Percentiles rank a stretch among this genome's conserved stretches.
These are phyloP conservation scores for Felis catus DNA, from an alignment of 2,113 vertebrate genomes.

Conservation along the genomic window F.catus_Fca126_mat1.0 CM031417.1:20107501-20108000, in stretches of 20 bases:
- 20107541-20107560: too few relatives aligned
- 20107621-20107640: too few relatives aligned
- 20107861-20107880: not conserved
- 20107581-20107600: too few relatives aligned
- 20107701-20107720: too few relatives aligned
- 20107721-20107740: not conserved
- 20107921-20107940: not conserved
- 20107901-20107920: not conserved
- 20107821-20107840: not conserved
- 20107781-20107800: not conserved
- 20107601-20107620: too few relatives aligned
- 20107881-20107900: not conserved
- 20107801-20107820: not conserved
- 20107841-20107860: not conserved
- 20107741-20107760: not conserved
- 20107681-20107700: too few relatives aligned
- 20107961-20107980: slow-evolving; percentile 1
- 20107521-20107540: not conserved
- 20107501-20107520: not conserved
- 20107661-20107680: too few relatives aligned
- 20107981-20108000: not conserved
- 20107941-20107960: not conserved
- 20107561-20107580: too few relatives aligned
- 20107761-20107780: not conserved
- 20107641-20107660: too few relatives aligned